Evolutionary conservation across 2,888 invertebrate genomes (phyloP).

Genomic region (Luperina nickerlii): DNA sequence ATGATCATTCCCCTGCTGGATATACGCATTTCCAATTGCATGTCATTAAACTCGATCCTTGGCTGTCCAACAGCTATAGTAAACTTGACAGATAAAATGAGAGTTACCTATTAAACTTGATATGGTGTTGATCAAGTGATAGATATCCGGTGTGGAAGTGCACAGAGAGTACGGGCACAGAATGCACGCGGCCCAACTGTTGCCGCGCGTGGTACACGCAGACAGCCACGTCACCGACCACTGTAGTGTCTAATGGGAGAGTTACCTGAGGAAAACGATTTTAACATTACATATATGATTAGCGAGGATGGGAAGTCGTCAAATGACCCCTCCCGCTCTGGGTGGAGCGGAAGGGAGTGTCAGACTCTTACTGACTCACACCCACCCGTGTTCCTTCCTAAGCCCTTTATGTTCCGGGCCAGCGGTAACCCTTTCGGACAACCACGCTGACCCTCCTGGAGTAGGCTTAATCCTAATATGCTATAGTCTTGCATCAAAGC

Average conservation of each 20-base stretch:
- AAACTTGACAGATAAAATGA: not conserved
- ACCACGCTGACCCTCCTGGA: too few species aligned
- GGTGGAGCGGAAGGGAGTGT: too few species aligned
- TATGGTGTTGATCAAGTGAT: constrained; percentile 92
- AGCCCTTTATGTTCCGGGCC: too few species aligned
- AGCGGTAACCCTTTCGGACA: too few species aligned
- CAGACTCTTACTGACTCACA: too few species aligned
- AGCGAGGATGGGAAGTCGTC: too few species aligned
- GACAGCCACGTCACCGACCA: constrained; percentile 96
- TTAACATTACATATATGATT: not conserved
- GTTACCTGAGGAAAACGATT: constrained; percentile 76
- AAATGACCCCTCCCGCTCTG: too few species aligned
- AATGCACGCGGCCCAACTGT: constrained; percentile 94
- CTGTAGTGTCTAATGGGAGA: constrained; percentile 94
- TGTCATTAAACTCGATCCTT: not conserved
- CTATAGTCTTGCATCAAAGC: too few species aligned
- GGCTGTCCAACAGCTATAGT: not conserved
- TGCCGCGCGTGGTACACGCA: constrained; percentile 96
- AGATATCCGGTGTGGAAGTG: constrained; percentile 98
- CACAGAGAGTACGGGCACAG: constrained; percentile 96
- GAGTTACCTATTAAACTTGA: constrained; percentile 91
- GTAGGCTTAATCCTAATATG: too few species aligned
- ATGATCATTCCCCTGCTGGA: too few species aligned
- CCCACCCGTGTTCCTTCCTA: too few species aligned
- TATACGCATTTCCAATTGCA: not conserved